phyloP scores from a whole-genome alignment of 2,888 invertebrate species.

The Lithophane ornitopus region DNA sequence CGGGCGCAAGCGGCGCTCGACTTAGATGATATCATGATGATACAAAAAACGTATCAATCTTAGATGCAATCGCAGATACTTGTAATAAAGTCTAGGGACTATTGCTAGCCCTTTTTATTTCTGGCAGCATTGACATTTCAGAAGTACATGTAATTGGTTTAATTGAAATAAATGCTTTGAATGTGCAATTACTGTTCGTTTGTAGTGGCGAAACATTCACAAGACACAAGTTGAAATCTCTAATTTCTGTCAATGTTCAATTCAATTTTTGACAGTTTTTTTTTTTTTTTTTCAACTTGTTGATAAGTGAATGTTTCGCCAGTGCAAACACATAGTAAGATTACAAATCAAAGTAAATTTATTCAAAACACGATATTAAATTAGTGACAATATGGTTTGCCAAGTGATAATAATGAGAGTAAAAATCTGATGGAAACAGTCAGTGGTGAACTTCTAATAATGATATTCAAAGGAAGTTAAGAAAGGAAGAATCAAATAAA shows the following conservation, averaged over 20 bases:
- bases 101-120: background rate
- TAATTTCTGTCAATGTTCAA: too few relatives aligned
- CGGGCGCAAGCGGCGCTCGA: background rate
- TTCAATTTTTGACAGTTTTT: too few relatives aligned
- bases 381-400: background rate
- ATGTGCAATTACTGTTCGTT: background rate
- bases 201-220: too few relatives aligned
- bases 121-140: background rate
- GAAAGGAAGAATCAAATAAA: background rate
- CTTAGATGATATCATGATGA: conserved; percentile 31
- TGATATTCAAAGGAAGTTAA: background rate
- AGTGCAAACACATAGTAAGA: too few relatives aligned
- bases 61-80: too few relatives aligned
- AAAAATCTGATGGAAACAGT: background rate
- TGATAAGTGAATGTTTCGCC: too few relatives aligned
- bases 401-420: background rate
- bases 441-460: background rate
- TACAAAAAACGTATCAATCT: background rate
- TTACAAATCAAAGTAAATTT: background rate
- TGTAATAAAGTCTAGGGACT: background rate
- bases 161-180: background rate
- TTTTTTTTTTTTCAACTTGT: too few relatives aligned
- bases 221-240: too few relatives aligned
- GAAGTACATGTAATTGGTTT: background rate
- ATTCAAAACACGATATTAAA: background rate